Conservation (phyloP, 2,888 invertebrate genomes). For the Cerastis leucographa region DNA sequence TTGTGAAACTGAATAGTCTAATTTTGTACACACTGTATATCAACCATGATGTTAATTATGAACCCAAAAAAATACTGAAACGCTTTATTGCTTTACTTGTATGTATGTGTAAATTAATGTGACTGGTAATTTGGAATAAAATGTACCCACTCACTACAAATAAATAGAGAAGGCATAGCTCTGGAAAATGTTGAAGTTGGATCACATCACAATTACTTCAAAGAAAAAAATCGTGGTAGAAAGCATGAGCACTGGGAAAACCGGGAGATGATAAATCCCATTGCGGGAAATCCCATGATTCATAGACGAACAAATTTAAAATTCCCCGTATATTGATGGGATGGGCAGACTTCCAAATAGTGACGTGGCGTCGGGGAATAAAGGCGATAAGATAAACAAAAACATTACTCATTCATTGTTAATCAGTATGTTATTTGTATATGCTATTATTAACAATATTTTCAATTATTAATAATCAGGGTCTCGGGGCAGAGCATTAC, state of each 20-base stretch:
- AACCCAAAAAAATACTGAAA: neutral
- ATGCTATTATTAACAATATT: neutral
- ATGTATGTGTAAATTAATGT: neutral
- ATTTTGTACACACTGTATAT: neutral
- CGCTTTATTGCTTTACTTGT: neutral
- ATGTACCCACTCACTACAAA: neutral
- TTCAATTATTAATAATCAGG: neutral
- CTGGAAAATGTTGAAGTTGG: neutral
- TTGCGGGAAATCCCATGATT: slow-evolving; percentile 3
- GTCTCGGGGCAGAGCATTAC: neutral
- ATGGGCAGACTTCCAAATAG: slow-evolving; percentile 30
- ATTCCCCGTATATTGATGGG: slow-evolving; percentile 4
- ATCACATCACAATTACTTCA: neutral
- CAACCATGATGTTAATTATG: neutral
- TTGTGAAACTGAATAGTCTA: neutral
- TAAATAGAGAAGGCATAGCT: neutral
- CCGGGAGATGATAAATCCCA: neutral
- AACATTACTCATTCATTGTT: neutral
- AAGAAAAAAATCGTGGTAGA: neutral
- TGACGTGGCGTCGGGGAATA: slow-evolving; percentile 11
- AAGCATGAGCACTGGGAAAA: neutral
- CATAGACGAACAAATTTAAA: neutral
- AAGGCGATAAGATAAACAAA: slow-evolving; percentile 16
- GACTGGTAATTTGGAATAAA: neutral
- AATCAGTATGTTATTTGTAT: neutral